phyloP scores from a whole-genome alignment of 2,113 vertebrate genomes.

The Bothrops jararaca region DNA sequence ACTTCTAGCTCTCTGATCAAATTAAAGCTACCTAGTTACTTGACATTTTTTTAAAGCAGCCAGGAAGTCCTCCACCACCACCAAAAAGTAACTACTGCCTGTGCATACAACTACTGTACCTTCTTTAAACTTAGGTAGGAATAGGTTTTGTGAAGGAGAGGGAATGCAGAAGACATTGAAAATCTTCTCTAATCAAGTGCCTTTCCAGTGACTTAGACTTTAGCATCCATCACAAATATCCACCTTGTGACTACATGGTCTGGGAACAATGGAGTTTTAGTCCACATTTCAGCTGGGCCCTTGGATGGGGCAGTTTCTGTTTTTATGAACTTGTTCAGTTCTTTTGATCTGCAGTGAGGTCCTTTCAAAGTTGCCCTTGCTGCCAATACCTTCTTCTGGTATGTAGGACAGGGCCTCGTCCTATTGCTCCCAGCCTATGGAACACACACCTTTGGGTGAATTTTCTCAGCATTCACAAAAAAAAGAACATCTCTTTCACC shows the following conservation, averaged over 20 bases:
- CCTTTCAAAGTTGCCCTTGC: not conserved
- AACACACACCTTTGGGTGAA: not conserved
- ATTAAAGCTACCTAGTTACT: not conserved
- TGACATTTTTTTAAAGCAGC: not conserved
- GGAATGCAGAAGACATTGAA: not conserved
- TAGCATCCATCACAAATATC: not conserved
- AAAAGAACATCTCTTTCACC: not conserved
- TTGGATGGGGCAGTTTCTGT: not conserved
- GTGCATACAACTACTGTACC: not conserved
- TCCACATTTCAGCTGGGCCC: not conserved
- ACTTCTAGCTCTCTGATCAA: not conserved
- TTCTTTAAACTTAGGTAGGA: not conserved
- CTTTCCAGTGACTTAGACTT: not conserved
- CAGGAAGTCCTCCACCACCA: not conserved
- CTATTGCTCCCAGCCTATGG: not conserved
- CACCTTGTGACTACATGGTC: not conserved
- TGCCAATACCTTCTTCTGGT: not conserved
- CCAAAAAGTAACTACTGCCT: not conserved
- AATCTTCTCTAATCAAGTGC: not conserved
- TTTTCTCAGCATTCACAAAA: not conserved
- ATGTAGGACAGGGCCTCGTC: not conserved
- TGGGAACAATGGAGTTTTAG: not conserved
- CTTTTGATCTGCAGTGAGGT: not conserved
- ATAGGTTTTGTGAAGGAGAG: not conserved
- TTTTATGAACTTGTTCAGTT: not conserved